Conservation (phyloP, 37 sponge, comb jelly and placozoan species). For the Ianthella basta region DNA sequence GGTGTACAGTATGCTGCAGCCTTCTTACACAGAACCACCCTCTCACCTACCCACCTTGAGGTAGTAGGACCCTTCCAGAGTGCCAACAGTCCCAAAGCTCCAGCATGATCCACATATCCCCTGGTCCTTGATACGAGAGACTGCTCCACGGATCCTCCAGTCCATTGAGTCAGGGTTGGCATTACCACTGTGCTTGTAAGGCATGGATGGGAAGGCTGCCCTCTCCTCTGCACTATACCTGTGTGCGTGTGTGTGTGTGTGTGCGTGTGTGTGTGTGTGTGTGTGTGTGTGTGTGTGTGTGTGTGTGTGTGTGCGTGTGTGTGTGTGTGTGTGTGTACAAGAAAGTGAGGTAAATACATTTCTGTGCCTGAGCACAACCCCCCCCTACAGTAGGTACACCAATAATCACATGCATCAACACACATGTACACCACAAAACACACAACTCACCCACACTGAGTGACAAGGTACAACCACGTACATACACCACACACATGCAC, state of each 20-base stretch:
- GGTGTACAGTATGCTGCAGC: background rate
- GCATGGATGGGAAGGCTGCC: background rate
- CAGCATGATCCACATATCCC: constrained; percentile 99
- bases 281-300: constrained; percentile 22
- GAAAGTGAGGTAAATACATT: too few relatives aligned
- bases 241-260: background rate
- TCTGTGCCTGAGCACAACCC: too few relatives aligned
- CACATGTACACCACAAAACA: too few relatives aligned
- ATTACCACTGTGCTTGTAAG: background rate
- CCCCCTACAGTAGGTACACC: too few relatives aligned
- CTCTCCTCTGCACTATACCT: constrained; percentile 1
- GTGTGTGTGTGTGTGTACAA: too few relatives aligned
- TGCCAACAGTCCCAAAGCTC: constrained; percentile 95
- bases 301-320: too few relatives aligned
- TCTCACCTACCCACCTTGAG: constrained; percentile 38
- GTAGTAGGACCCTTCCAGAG: constrained; percentile 92
- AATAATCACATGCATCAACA: too few relatives aligned
- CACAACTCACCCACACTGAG: too few relatives aligned
- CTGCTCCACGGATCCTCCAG: constrained; percentile 75
- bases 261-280: constrained; percentile 37
- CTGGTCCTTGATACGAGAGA: constrained; percentile 97
- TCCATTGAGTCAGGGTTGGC: background rate
- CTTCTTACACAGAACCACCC: too few relatives aligned
- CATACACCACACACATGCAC: too few relatives aligned
- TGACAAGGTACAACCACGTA: too few relatives aligned